phyloP scores from a whole-genome alignment of 2,113 vertebrate genomes.

The Balaenoptera acutorostrata region DNA sequence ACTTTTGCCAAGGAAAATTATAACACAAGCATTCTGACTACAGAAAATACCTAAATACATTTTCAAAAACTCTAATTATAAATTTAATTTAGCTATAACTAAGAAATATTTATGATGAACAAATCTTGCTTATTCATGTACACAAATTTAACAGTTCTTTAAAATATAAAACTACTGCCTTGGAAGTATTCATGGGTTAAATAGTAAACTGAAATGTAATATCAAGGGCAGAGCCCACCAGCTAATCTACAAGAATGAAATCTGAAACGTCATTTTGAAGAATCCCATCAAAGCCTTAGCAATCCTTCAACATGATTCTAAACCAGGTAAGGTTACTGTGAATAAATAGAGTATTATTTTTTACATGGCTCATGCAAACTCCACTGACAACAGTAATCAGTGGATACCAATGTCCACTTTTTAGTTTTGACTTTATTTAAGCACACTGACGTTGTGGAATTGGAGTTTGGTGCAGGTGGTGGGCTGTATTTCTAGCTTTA shows the following conservation, averaged over 20 bases:
- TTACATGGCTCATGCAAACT: neutral
- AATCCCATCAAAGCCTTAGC: neutral
- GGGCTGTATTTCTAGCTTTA: neutral
- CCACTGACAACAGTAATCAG: neutral
- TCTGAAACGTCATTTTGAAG: neutral
- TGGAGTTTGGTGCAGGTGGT: neutral
- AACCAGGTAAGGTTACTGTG: neutral
- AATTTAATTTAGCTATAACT: neutral
- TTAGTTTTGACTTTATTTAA: neutral
- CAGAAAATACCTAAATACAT: neutral
- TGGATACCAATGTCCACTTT: neutral
- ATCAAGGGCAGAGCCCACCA: neutral
- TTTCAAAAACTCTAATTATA: neutral
- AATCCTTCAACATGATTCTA: neutral
- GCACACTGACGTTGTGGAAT: neutral
- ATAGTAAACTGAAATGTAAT: neutral
- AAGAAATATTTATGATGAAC: neutral
- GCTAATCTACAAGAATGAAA: neutral
- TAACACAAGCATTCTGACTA: neutral
- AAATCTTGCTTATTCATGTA: neutral
- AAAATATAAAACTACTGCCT: neutral
- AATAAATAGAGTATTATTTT: neutral
- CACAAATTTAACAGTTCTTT: neutral
- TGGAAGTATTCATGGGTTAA: neutral
- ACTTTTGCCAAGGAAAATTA: neutral